Base-by-base conservation (phyloP, 2,888 invertebrate genomes). In the Baccha elongata region DNA sequence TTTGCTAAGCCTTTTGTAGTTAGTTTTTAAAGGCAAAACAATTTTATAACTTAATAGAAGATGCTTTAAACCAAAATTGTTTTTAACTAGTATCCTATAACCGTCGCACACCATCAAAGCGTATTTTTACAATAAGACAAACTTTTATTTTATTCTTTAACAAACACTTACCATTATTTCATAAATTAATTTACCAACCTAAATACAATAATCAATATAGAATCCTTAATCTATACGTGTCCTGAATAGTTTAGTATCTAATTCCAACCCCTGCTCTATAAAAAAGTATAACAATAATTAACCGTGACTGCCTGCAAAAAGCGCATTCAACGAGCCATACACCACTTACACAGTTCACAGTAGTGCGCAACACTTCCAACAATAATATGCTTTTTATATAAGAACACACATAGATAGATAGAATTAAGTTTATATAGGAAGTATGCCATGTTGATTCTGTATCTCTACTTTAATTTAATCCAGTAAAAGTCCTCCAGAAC, bases 381-480 rank as follows among this genome's bases (percentile, higher is more conserved):
- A n/a, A n/a, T n/a, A n/a, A n/a, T n/a, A n/a, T n/a, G n/a, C n/a
- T n/a, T n/a, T 42, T 37, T 42, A 29, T 65, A 52, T 15, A 35
- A 46, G 29, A 29, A 40, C 60, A 48, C 52, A 55, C 68, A 42
- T 32, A 46, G 4, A 52, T 52, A 48, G n/a, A 8, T 1, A 13
- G 10, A 37, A 44, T 17, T 35, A 21, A 26, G 15, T 29, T 2
- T 6, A 7, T 40, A 37, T 35, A 26, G 11, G 10, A 10, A 13
- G 42, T 26, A 15, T 17, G 23, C 8, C 44, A 53, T 44, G 13
- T 23, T 73, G 29, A 76, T 60, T 67, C 72, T 55, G 58, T 76
- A 40, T 68, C 52, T 68, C 65, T 52, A 62, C 50, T 75, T 72
- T 76, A 83, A 83, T 75, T 72, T 76, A 83, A 83, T 83, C 78